Evolutionary conservation across 1,140 invertebrate genomes (phyloP), one percentile per base, ranked within the genome.

Genomic region (Apis laboriosa): DNA sequence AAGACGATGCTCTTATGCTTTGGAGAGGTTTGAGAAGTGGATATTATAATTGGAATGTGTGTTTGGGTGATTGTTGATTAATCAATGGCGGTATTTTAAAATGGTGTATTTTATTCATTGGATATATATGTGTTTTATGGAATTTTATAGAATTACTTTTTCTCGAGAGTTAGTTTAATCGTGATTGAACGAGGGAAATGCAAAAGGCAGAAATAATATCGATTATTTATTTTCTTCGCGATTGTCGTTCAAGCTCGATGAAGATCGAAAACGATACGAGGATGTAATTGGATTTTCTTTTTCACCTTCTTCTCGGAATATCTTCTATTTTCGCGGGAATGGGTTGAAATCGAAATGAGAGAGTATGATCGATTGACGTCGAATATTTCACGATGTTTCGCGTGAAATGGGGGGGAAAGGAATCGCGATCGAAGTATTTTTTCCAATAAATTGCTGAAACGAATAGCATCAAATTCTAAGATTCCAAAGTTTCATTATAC

Each of bases 211-310:
- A 24, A 60, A 19, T 8, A 19, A 19, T 60, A 60, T 60, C 58
- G 21, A 60, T 71, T 0, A 19, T 72, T 58, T 72, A 43, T 34
- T 58, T 58, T 12, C 17, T 60, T 17, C 21, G 7, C 53, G 5
- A 43, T 43, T 43, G 58, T 51, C 73, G 73, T 11, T 63, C 58
- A 21, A 63, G n/a, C 7, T 63, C 60, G 74, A 73, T 56, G 71
- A 73, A 58, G 19, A 77, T 77, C 66, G 74, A 55, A 77, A 77
- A 64, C 49, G 61, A 77, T 66, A 21, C 61, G 61, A 19, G 8
- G 12, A 34, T 17, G 11, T 66, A 77, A 77, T 77, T 77, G 74
- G 61, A 53, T 64, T 76, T 64, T 53, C 24, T 53, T 66, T 77
- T 34, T 21, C 53, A 7, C 51, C 12, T 28, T 64, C n/a, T 17